A percentile compares a stretch with the other conserved stretches of the same genome.
These are phyloP conservation scores for Ranitomeya imitator DNA, from an alignment of 2,113 vertebrate genomes.

Conservation along the genomic window DNA sequence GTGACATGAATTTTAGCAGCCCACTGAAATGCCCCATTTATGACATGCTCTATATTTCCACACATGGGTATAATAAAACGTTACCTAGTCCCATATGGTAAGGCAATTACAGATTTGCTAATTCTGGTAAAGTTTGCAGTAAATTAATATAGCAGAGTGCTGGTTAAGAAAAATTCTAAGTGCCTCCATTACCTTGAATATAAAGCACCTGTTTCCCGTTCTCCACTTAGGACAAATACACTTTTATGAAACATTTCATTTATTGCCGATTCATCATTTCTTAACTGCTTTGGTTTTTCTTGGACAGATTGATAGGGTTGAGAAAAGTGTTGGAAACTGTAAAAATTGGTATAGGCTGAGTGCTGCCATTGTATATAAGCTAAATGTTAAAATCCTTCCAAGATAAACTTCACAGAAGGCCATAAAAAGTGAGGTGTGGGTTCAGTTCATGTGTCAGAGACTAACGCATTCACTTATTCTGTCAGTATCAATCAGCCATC, in stretches of 20 bases:
- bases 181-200: conserved; percentile 37
- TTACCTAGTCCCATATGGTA: conserved; percentile 55
- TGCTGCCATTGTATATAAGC: conserved; percentile 30
- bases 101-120: conserved; percentile 55
- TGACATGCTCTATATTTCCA: conserved; percentile 56
- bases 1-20: conserved; percentile 55
- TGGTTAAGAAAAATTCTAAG: conserved; percentile 41
- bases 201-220: conserved; percentile 53
- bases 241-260: conserved; percentile 53
- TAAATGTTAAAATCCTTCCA: conserved; percentile 32
- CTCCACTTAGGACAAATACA: conserved; percentile 39
- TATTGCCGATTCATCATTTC: conserved; percentile 50
- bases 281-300: conserved; percentile 49
- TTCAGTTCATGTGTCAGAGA: conserved; percentile 20
- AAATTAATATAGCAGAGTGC: conserved; percentile 47
- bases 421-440: conserved; percentile 29
- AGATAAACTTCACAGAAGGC: conserved; percentile 41
- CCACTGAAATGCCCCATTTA: conserved; percentile 53
- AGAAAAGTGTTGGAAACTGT: conserved; percentile 40
- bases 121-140: conserved; percentile 51
- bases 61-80: conserved; percentile 55
- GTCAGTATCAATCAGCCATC: conserved; percentile 23
- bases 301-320: conserved; percentile 46
- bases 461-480: conserved; percentile 12
- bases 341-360: conserved; percentile 34